phyloP scores from a whole-genome alignment of 23 tunicate species.

The Pegea sp. region DNA sequence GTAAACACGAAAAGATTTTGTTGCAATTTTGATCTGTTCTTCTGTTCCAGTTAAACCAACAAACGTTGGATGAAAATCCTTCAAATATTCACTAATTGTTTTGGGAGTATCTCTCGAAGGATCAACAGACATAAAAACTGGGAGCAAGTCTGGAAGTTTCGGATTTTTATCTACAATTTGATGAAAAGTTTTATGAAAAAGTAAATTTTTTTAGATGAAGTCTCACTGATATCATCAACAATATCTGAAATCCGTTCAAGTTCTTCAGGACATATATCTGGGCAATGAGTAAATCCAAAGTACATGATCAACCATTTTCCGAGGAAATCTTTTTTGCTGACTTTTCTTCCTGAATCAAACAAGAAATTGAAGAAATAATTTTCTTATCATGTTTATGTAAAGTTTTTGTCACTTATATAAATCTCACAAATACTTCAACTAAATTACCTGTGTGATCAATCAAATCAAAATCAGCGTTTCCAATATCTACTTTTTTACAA shows the following conservation, averaged over 20 bases:
- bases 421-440: background rate
- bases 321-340: conserved; percentile 53
- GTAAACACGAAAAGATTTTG: conserved; percentile 86
- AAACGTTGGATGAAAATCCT: conserved; percentile 63
- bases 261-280: conserved; percentile 96
- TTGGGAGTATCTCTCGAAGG: conserved; percentile 81
- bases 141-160: conserved; percentile 48
- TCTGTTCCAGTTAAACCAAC: conserved; percentile 84
- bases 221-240: conserved; percentile 30
- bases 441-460: conserved; percentile 43
- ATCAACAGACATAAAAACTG: conserved; percentile 80
- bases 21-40: conserved; percentile 61
- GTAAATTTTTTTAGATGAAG: background rate
- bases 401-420: background rate
- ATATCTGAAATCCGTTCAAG: conserved; percentile 83
- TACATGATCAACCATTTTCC: conserved; percentile 79
- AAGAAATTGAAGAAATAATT: background rate
- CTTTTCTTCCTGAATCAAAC: conserved; percentile 14
- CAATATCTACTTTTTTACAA: conserved; percentile 64
- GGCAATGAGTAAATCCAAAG: conserved; percentile 97
- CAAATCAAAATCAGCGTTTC: conserved; percentile 45
- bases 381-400: background rate
- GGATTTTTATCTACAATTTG: conserved; percentile 19
- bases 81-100: conserved; percentile 47
- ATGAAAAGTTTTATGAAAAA: background rate